phyloP scores from a whole-genome alignment of 2,888 invertebrate genomes.

The Pemphredon lugubris region DNA sequence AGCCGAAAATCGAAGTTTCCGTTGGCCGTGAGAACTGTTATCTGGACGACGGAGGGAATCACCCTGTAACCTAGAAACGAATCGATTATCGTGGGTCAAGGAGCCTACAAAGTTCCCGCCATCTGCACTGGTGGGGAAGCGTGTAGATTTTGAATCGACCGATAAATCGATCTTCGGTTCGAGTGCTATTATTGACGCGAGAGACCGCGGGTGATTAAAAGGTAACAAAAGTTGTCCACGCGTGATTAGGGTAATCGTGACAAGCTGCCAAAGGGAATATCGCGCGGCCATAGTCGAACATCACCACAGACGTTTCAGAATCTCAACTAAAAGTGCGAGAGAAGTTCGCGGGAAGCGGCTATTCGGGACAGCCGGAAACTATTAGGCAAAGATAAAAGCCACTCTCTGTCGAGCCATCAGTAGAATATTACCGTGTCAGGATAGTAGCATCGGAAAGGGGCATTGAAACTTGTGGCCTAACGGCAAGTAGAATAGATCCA shows the following conservation, averaged over 20 bases:
- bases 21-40: background rate
- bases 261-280: constrained; percentile 9
- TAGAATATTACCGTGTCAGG: too few species aligned
- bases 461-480: too few species aligned
- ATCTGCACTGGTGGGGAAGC: constrained; percentile 6
- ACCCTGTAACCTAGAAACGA: constrained; percentile 2
- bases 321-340: too few species aligned
- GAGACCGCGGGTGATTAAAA: constrained; percentile 1
- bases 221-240: constrained; percentile 1
- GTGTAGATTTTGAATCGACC: constrained; percentile 7
- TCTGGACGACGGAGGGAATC: too few species aligned
- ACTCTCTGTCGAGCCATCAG: too few species aligned
- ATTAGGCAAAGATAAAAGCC: too few species aligned
- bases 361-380: too few species aligned
- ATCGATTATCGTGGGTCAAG: constrained; percentile 6
- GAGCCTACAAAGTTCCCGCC: constrained; percentile 10
- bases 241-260: constrained; percentile 15
- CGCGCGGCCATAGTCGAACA: background rate
- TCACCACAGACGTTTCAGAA: too few species aligned
- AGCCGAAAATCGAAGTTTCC: background rate
- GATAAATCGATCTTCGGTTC: constrained; percentile 2
- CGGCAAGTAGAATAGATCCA: too few species aligned
- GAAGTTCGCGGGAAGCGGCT: too few species aligned
- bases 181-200: background rate
- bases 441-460: too few species aligned